phyloP scores from a whole-genome alignment of 2,113 vertebrate species.

The Semicossyphus pulcher region DNA sequence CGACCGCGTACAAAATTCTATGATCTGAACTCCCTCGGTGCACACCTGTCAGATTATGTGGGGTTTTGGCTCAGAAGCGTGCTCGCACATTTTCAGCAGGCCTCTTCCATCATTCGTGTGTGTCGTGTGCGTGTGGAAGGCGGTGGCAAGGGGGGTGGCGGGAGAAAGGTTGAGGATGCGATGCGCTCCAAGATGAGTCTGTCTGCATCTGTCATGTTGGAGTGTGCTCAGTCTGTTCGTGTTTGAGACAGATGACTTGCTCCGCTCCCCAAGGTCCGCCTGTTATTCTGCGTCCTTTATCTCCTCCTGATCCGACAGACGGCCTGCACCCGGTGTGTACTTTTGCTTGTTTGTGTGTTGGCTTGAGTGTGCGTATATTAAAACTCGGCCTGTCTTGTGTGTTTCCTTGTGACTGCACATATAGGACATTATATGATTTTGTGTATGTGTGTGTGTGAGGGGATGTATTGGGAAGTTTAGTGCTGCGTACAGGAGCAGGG shows the following conservation, averaged over 20 bases:
- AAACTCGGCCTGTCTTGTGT: neutral
- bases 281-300: conserved; percentile 82
- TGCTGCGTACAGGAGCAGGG: conserved; percentile 7
- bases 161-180: conserved; percentile 52
- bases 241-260: conserved; percentile 83
- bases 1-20: conserved; percentile 43
- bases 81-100: conserved; percentile 48
- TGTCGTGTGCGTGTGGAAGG: conserved; percentile 3
- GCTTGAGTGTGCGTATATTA: neutral
- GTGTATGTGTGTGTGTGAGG: conserved; percentile 17
- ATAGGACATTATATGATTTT: conserved; percentile 3
- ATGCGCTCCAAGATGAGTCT: conserved; percentile 70
- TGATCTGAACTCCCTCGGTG: conserved; percentile 54
- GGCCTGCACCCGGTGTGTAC: conserved; percentile 32
- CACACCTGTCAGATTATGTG: conserved; percentile 69
- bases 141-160: neutral
- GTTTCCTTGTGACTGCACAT: neutral
- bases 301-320: conserved; percentile 71
- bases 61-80: conserved; percentile 31
- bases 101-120: conserved; percentile 7
- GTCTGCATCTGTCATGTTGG: conserved; percentile 77
- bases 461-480: conserved; percentile 10
- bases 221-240: conserved; percentile 77
- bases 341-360: conserved; percentile 20
- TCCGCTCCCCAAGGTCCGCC: conserved; percentile 74